Evolutionary conservation across 2,888 invertebrate genomes (phyloP).

Genomic region (Stenurella melanura): DNA sequence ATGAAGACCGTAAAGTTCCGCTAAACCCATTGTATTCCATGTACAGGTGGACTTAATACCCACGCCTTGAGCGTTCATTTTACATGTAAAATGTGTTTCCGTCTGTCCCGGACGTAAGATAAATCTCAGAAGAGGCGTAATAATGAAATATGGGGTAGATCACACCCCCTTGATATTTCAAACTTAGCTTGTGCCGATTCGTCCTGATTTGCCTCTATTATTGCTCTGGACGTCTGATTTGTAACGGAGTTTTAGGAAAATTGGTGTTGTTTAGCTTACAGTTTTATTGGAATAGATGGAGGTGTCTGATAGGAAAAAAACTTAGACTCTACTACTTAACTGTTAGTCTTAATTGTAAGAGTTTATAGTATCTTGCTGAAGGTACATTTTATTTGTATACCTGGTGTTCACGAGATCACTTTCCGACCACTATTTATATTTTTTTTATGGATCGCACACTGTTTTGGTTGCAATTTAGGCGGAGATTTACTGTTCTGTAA

Average conservation of each 20-base stretch:
- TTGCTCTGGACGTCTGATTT: constrained; percentile 1
- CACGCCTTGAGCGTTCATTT: constrained; percentile 55
- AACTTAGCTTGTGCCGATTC: constrained; percentile 62
- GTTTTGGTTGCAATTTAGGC: no score
- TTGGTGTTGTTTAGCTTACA: not conserved
- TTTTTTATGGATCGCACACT: no score
- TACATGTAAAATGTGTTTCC: constrained; percentile 64
- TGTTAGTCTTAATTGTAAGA: not conserved
- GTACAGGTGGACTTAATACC: constrained; percentile 33
- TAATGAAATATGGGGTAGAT: constrained; percentile 65
- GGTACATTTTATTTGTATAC: not conserved
- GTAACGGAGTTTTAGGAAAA: not conserved
- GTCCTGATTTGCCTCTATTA: constrained; percentile 60
- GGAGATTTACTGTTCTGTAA: no score
- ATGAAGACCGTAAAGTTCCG: not conserved
- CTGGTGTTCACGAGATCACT: no score
- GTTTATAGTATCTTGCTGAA: not conserved
- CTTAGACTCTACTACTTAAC: not conserved
- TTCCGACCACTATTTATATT: no score
- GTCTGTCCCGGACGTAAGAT: constrained; percentile 64
- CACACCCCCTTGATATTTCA: constrained; percentile 64
- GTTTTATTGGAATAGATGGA: not conserved
- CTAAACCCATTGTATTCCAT: constrained; percentile 17
- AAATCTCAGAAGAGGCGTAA: constrained; percentile 63
- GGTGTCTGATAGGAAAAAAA: not conserved